Evolutionary conservation across 1,140 invertebrate genomes (phyloP), one percentile per base, ranked within the genome.

Genomic region (Lerema accius): DNA sequence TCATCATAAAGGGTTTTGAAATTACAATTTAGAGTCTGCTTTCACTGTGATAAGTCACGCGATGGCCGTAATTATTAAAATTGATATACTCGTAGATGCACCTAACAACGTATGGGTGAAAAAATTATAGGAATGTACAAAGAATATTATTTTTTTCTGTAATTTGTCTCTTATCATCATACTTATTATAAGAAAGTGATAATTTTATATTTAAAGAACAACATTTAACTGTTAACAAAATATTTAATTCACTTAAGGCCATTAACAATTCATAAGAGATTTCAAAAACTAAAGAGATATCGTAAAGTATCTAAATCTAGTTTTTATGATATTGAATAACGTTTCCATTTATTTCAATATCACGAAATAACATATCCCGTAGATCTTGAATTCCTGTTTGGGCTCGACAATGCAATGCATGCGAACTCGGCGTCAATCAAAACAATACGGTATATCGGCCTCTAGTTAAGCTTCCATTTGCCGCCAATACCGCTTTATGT

Each of bases 21-120:
- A 69, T 71, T 73, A 73, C 71, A 74, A 78, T 80, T 82, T 79
- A 67, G 67, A 69, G 51, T 51, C 65, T 46, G 72, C 82, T 83
- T 86, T 86, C 82, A 77, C 78, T 74, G 60, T 61, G 67, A 73
- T 79, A 72, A 77, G 76, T 86, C 82, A 84, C 84, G 84, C 80
- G 67, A 85, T 63, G 67, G 13, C 13, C 49, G 42, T 69, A 65
- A 69, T 73, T 69, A 67, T 67, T 73, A 65, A 63, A 56, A 65
- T 65, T 58, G 55, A 58, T 58, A 58, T 58, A 23, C 19, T 23
- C 19, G 2, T 23, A 58, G 53, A 56, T 43, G 40, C 39, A 39
- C 26, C 13, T 23, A 17, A 58, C 17, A 32, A 43, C 13, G 53
- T 40, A 16, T 28, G 13, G 53, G 60, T 51, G 67, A 63, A 64